Evolutionary conservation across 2,888 invertebrate species (phyloP), one percentile per base, ranked within the genome.

Genomic region (Scotopteryx bipunctaria): DNA sequence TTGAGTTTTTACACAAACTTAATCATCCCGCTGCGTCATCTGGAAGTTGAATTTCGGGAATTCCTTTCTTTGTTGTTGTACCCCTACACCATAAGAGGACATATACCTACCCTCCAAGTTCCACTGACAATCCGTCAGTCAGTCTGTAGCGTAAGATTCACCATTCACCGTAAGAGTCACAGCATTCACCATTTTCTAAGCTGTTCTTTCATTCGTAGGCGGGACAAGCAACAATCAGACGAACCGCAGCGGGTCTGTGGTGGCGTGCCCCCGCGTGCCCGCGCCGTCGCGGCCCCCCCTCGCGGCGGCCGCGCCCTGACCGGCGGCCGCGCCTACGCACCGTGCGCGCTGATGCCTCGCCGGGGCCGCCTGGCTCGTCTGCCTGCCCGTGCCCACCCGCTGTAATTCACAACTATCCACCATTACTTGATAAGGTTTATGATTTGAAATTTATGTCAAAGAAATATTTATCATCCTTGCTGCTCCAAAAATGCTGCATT

Each of bases 211-310:
- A 29, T 17, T 23, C 51, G 0, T 67, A 90, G 89, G 89, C 49
- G 86, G 86, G 5, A 76, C 78, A 6, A 88, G 83, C 63, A 81
- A 71, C 57, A 81, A 67, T 61, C 82, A 81, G 33, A 67, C 81
- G 0, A 80, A 51, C 62, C 89, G 89, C 61, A 86, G 86, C 55
- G 89, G 89, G 42, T 89, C 89, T 0, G 77, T 90, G 66, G 89
- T 90, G 8, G 94, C 94, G 13, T 94, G 94, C 62, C 94, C 94
- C 69, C 94, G 94, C 85, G 94, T 92, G 80, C 87, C 91, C 23
- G 82, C 89, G 55, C 83, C 89, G 64, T 61, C 88, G 68, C 80
- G 85, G 55, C 81, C 88, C 8, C 76, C 85, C 59, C 81, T 86
- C 32, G 87, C 86, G 51, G 91, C 87, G 3, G 90, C 91, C 23